Base-by-base conservation (phyloP, 1,140 invertebrate genomes). In the Manduca sexta region DNA sequence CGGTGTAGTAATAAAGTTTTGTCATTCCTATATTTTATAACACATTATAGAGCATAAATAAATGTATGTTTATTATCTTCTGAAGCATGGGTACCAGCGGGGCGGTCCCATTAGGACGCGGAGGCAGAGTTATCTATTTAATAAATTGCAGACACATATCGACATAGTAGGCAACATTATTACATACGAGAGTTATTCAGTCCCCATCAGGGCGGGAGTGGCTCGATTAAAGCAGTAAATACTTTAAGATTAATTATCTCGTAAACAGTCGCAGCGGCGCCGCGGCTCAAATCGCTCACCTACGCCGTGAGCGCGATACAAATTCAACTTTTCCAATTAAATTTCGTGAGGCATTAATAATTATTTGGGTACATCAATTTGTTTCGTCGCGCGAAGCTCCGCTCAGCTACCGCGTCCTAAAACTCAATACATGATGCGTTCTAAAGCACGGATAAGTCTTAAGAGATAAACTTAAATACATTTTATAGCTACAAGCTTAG, bases 281-380 rank as follows among this genome's bases (percentile, higher is more conserved):
- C 31, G 59, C 74, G 72, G 64, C 75, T 72, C 69, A 65, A 74
- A 80, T 78, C 80, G 76, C 77, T 84, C 79, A 81, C 77, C 81
- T 83, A 81, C 81, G 77, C 82, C 79, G 79, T 83, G 73, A 80
- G 69, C 77, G 72, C 72, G 79, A 83, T 84, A 85, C 82, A 81
- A 84, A 85, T 85, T 83, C 82, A 86, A 87, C 84, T 87, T 87
- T 87, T 87, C 86, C 86, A 87, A 87, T 87, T 87, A 87, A 87
- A 87, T 86, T 87, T 86, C 84, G 79, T 86, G 84, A 86, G 82
- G 86, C 86, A 87, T 86, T 84, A 87, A 87, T 87, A 86, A 87
- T 87, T 87, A 86, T 87, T 87, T 86, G 80, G 86, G 84, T 87
- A 87, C 84, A 87, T 86, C 84, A 86, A 86, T 87, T 87, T 87